Conservation (phyloP, 2,888 invertebrate genomes). For the Torymus texanus region DNA sequence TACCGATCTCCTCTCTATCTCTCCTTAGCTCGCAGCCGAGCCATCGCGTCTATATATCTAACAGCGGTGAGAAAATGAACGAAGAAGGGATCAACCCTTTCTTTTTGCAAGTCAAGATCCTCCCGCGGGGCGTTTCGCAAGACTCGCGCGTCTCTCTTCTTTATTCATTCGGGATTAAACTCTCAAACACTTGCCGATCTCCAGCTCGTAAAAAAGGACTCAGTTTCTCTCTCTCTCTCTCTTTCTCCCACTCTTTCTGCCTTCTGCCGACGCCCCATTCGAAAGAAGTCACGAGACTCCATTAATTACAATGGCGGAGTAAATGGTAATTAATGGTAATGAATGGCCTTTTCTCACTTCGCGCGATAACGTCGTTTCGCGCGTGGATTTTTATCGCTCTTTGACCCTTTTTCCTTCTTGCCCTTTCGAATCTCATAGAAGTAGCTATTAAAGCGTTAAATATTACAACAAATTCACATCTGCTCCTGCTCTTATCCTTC, state of each 20-base stretch:
- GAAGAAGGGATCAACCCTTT: conserved; percentile 63
- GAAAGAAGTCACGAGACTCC: conserved; percentile 60
- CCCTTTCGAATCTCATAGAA: no score
- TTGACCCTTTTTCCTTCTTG: no score
- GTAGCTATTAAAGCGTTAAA: no score
- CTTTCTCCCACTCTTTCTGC: conserved; percentile 10
- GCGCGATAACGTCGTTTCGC: conserved; percentile 45
- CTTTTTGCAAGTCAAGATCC: conserved; percentile 63
- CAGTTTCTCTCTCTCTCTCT: conserved; percentile 21
- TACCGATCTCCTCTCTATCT: conserved; percentile 67
- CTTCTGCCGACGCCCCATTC: conserved; percentile 33
- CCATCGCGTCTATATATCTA: background rate
- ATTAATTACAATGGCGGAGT: conserved; percentile 62
- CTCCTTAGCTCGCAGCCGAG: conserved; percentile 18
- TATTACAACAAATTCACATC: no score
- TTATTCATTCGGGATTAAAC: conserved; percentile 64
- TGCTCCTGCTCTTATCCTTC: no score
- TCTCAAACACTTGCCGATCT: conserved; percentile 62
- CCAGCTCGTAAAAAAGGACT: conserved; percentile 36
- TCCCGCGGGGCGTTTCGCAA: conserved; percentile 61
- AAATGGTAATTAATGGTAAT: conserved; percentile 63
- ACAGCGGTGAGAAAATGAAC: conserved; percentile 27
- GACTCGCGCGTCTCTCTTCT: conserved; percentile 57
- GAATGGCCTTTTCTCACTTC: conserved; percentile 59
- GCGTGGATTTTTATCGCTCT: conserved; percentile 3